Percentiles rank a stretch among this genome's conserved stretches.
Conservation (phyloP, 2,797 vertebrate genomes). For the Clarias laeviceps region DNA sequence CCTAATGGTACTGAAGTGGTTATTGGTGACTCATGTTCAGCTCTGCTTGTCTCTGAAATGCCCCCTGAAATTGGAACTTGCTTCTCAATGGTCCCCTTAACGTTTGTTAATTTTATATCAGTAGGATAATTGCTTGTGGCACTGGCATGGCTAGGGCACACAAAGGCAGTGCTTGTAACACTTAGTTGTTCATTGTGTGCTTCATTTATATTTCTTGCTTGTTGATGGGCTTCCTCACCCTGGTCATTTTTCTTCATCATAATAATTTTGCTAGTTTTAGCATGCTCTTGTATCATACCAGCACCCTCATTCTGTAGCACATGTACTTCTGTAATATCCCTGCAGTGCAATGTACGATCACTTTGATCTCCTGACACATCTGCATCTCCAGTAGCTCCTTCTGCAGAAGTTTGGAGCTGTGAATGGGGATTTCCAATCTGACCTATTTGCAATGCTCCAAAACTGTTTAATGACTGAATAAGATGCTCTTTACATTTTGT, state of each 20-base stretch:
- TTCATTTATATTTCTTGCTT: not conserved
- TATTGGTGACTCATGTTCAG: not conserved
- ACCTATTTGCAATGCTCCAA: not conserved
- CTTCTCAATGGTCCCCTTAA: not conserved
- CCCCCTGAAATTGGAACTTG: not conserved
- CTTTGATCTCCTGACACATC: not conserved
- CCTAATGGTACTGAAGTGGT: not conserved
- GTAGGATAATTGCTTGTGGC: not conserved
- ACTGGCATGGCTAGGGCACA: not conserved
- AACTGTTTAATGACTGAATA: not conserved
- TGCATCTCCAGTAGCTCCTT: not conserved
- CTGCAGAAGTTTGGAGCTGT: not conserved
- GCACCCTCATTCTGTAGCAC: not conserved
- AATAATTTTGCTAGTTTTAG: not conserved
- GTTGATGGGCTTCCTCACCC: not conserved
- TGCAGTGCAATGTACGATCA: not conserved
- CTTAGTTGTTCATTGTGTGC: not conserved
- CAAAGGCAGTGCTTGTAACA: not conserved
- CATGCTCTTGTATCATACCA: not conserved
- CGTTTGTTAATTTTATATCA: not conserved
- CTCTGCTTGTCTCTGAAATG: conserved; percentile 2
- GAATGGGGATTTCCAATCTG: not conserved
- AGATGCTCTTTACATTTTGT: not conserved
- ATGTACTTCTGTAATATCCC: not conserved
- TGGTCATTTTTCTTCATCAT: not conserved